Evolutionary conservation across 2,888 invertebrate species (phyloP), one percentile per base, ranked within the genome.

Genomic region (Drosophila niveifrons): DNA sequence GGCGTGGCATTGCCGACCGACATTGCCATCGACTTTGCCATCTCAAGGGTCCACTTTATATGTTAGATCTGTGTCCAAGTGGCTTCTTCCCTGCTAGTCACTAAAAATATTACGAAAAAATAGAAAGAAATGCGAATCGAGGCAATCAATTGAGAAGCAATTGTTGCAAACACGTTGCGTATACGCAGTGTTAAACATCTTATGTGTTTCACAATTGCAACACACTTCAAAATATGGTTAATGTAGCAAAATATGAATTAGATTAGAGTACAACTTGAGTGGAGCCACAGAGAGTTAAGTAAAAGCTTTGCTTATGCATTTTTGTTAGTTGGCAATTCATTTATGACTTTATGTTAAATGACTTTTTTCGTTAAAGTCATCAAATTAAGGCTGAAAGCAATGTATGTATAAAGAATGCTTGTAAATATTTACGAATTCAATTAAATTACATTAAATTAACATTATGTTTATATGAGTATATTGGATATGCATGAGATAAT

Each of bases 1-100:
- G 57, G 39, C 61, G 59, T 43, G 65, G 39, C 66, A 72, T 72
- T 46, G 58, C 50, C 53, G 53, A 53, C 50, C 53, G 53, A 53
- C 62, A 50, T 39, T 39, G 31, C 52, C n/a, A 31, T 31, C 31
- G 31, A 3, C 28, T 31, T 17, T 55, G 67, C 51, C 64, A 75
- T 71, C 65, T 76, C 34, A 55, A 70, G 64, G 44, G 48, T 17
- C 57, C 29, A 46, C 41, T 46, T 56, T 46, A 8, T 29, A 11
- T 17, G 7, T 31, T 28, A 8, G 39, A 36, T 39, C 36, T n/a
- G 17, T 31, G 29, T 55, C 18, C 55, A 57, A 47, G 56, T 47
- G 17, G 34, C 43, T n/a, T 13, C 43, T 13, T 13, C 7, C 7
- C 39, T 13, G 13, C 15, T 23, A 17, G 8, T 0, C 36, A 34